These are phyloP conservation scores for Aelia acuminata DNA, from an alignment of 2,888 invertebrate species.

Conservation along the genomic window DNA sequence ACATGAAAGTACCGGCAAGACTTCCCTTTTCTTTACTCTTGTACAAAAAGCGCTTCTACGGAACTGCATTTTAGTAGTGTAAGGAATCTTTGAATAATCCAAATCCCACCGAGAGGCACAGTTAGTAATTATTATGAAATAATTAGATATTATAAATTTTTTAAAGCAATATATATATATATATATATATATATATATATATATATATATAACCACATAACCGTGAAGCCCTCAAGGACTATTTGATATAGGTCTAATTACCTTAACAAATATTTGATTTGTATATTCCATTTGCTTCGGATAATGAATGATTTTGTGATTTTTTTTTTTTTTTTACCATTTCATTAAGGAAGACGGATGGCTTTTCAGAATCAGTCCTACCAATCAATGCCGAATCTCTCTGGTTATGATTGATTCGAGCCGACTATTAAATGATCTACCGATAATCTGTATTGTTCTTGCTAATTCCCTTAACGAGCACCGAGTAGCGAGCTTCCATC, in stretches of 20 bases:
- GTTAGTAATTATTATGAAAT: too few relatives aligned
- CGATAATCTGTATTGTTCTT: not conserved
- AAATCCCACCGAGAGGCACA: too few relatives aligned
- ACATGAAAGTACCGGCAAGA: too few relatives aligned
- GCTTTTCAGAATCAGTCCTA: not conserved
- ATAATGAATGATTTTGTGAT: not conserved
- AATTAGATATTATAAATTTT: too few relatives aligned
- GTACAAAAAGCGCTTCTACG: too few relatives aligned
- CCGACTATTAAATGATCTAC: constrained; percentile 7
- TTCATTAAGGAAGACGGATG: not conserved
- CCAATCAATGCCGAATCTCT: not conserved
- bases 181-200: too few relatives aligned
- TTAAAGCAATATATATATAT: too few relatives aligned
- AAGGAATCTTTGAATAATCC: too few relatives aligned
- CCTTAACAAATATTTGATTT: not conserved
- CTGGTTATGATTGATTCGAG: not conserved
- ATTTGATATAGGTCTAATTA: not conserved
- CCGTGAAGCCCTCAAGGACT: too few relatives aligned
- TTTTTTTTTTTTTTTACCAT: not conserved
- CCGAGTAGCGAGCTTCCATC: not conserved
- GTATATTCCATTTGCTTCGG: not conserved
- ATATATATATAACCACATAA: too few relatives aligned
- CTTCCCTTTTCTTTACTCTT: too few relatives aligned
- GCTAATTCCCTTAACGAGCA: not conserved
- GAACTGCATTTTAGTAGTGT: too few relatives aligned